A percentile compares a stretch with the other conserved stretches of the same genome.
phyloP scores from a whole-genome alignment of 2,888 invertebrate species.

The Chymomyza procnemis region DNA sequence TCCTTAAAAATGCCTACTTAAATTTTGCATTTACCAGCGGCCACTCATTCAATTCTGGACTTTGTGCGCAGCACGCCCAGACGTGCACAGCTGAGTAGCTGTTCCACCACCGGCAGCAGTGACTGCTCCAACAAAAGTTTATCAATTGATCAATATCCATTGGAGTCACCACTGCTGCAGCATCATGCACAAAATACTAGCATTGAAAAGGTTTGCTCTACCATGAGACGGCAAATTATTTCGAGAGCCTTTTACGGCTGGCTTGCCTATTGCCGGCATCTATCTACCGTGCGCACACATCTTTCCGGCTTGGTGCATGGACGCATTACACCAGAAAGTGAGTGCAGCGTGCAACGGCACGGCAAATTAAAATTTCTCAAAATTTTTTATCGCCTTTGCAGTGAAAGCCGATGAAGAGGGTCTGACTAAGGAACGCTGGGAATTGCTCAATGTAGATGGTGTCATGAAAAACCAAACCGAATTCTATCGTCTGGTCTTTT shows the following conservation, averaged over 20 bases:
- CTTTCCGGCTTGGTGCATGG: constrained; percentile 91
- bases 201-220: constrained; percentile 91
- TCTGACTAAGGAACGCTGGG: constrained; percentile 88
- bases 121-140: constrained; percentile 82
- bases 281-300: constrained; percentile 95
- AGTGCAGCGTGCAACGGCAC: too few species aligned
- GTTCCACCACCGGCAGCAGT: constrained; percentile 83
- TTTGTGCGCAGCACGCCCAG: constrained; percentile 79
- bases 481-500: constrained; percentile 90
- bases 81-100: constrained; percentile 81
- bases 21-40: constrained; percentile 79
- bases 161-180: constrained; percentile 72
- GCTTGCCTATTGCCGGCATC: constrained; percentile 95
- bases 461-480: constrained; percentile 83
- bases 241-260: constrained; percentile 97
- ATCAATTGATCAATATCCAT: constrained; percentile 78
- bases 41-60: constrained; percentile 85
- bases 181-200: constrained; percentile 80
- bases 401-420: constrained; percentile 84
- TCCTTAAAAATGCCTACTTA: not conserved
- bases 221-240: constrained; percentile 96
- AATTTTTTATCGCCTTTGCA: constrained; percentile 42
- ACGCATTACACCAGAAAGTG: constrained; percentile 84
- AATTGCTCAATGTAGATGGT: constrained; percentile 83
- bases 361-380: too few species aligned